Evolutionary conservation across 1,140 invertebrate genomes (phyloP).

Genomic region (Araneus ventricosus): DNA sequence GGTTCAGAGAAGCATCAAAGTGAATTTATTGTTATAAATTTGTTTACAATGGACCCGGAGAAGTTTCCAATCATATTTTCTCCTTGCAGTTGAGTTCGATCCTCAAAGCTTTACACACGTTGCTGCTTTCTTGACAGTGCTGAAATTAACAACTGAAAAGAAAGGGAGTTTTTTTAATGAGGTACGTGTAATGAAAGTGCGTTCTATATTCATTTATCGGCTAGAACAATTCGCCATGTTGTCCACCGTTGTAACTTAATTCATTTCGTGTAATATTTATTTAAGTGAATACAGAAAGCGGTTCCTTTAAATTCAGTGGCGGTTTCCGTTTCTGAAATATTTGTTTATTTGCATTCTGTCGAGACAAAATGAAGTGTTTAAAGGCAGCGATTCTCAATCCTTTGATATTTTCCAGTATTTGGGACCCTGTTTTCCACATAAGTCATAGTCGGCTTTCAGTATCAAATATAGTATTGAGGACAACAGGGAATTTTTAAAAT

Average conservation of each 20-base stretch:
- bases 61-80: slow-evolving; percentile 23
- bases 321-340: too few relatives aligned
- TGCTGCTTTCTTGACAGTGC: not conserved
- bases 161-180: not conserved
- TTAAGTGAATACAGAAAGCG: not conserved
- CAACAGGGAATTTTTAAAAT: too few relatives aligned
- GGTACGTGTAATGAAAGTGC: not conserved
- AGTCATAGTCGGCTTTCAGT: too few relatives aligned
- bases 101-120: not conserved
- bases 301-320: too few relatives aligned
- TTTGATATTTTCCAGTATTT: too few relatives aligned
- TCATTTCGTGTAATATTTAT: not conserved
- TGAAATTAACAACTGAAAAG: not conserved
- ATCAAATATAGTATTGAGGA: too few relatives aligned
- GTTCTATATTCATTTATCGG: not conserved
- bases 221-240: not conserved
- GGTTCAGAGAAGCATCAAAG: slow-evolving; percentile 1
- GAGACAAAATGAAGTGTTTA: too few relatives aligned
- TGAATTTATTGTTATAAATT: not conserved
- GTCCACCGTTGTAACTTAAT: not conserved
- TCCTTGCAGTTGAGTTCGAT: not conserved
- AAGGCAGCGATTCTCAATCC: too few relatives aligned
- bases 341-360: too few relatives aligned
- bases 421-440: too few relatives aligned
- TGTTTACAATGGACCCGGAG: not conserved